Conservation (phyloP, 2,113 vertebrate species). For the Origma solitaria region DNA sequence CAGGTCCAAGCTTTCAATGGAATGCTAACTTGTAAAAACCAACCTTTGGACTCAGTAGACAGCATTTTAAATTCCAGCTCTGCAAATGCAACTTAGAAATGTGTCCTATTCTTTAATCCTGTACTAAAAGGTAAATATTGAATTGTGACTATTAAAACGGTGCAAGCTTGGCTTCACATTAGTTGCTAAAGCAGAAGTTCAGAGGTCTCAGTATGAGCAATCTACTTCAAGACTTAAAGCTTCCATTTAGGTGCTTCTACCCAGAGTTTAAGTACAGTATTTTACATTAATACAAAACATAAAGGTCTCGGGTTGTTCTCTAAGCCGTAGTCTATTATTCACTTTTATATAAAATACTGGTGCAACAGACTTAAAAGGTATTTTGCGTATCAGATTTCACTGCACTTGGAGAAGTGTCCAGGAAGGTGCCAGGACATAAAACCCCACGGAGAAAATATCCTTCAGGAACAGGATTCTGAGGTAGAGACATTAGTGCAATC, state of each 20-base stretch:
- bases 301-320: neutral
- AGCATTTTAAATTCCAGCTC: neutral
- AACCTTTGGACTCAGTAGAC: neutral
- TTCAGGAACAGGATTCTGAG: neutral
- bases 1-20: neutral
- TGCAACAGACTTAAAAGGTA: neutral
- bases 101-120: neutral
- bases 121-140: neutral
- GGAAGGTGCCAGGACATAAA: neutral
- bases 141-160: neutral
- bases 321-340: neutral
- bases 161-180: neutral
- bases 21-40: neutral
- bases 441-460: neutral
- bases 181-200: neutral
- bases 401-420: neutral
- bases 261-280: neutral
- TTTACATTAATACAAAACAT: neutral
- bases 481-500: neutral
- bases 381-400: neutral
- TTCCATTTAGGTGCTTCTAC: neutral
- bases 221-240: neutral
- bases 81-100: neutral
- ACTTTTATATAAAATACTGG: neutral
- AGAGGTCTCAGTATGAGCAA: neutral